A percentile compares a stretch with the other conserved stretches of the same genome.
Evolutionary conservation across 2,113 vertebrate genomes (phyloP).

Genomic region (Dipodomys ordii): DNA sequence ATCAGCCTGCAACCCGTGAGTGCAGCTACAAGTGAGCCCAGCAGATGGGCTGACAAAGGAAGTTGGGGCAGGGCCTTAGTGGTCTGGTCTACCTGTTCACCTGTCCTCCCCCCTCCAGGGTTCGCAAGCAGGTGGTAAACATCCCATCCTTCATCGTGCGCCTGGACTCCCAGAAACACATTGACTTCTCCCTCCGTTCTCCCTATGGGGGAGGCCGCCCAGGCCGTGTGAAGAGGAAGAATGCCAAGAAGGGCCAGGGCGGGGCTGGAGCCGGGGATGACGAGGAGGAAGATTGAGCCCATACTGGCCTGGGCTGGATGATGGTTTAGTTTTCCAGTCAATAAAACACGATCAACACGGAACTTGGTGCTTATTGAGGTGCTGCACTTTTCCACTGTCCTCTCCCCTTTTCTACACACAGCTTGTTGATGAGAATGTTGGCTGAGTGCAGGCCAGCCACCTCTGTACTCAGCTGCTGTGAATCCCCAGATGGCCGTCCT

Average conservation of each 20-base stretch:
- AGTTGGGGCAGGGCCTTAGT: too few species aligned
- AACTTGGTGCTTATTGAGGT: neutral
- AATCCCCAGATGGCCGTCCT: too few species aligned
- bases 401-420: accelerated
- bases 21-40: neutral
- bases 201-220: constrained; percentile 95
- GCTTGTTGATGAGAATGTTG: accelerated
- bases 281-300: constrained; percentile 93
- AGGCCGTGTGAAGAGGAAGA: constrained; percentile 96
- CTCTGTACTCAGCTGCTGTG: too few species aligned
- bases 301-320: accelerated
- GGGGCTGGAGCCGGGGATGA: constrained; percentile 93
- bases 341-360: neutral
- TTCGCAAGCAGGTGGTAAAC: constrained; percentile 97
- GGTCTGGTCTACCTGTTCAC: neutral
- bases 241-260: constrained; percentile 95
- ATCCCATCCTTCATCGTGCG: constrained; percentile 96
- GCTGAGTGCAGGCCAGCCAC: too few species aligned
- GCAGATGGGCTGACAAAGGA: neutral
- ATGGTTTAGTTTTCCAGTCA: neutral
- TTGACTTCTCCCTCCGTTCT: constrained; percentile 95
- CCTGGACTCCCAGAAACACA: constrained; percentile 97
- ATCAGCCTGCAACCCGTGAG: neutral
- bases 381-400: too few species aligned
- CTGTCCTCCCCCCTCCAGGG: constrained; percentile 81